These are phyloP conservation scores for Myotis davidii DNA, from an alignment of 2,113 vertebrate species.

Conservation along the genomic window DNA sequence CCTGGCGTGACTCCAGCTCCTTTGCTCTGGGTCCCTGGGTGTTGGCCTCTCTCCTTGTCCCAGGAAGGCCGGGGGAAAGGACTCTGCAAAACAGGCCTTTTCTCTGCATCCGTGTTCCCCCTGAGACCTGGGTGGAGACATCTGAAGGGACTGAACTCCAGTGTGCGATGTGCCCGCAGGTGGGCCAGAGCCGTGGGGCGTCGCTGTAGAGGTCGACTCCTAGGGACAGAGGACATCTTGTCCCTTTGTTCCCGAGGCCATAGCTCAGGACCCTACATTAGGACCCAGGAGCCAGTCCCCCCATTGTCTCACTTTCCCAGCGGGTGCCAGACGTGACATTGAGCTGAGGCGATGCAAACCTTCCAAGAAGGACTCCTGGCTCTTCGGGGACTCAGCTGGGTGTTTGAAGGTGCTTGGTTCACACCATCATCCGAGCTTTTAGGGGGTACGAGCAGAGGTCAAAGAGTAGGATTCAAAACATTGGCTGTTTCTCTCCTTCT, in stretches of 20 bases:
- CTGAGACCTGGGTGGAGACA: neutral
- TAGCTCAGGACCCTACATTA: neutral
- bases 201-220: neutral
- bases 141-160: neutral
- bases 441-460: neutral
- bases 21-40: neutral
- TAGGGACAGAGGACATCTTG: neutral
- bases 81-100: neutral
- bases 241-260: neutral
- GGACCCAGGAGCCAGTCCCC: neutral
- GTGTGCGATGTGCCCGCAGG: fast-evolving
- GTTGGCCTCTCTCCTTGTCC: neutral
- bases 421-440: neutral
- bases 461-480: neutral
- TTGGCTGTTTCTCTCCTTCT: conserved; percentile 59
- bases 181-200: fast-evolving
- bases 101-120: neutral
- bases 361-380: neutral
- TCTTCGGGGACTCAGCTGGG: fast-evolving
- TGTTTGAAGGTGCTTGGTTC: neutral
- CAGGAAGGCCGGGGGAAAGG: neutral
- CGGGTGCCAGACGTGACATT: fast-evolving
- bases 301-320: neutral
- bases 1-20: neutral
- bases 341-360: neutral